These are phyloP conservation scores for Puntigrus tetrazona DNA, from an alignment of 2,113 vertebrate species.

Conservation along the genomic window DNA sequence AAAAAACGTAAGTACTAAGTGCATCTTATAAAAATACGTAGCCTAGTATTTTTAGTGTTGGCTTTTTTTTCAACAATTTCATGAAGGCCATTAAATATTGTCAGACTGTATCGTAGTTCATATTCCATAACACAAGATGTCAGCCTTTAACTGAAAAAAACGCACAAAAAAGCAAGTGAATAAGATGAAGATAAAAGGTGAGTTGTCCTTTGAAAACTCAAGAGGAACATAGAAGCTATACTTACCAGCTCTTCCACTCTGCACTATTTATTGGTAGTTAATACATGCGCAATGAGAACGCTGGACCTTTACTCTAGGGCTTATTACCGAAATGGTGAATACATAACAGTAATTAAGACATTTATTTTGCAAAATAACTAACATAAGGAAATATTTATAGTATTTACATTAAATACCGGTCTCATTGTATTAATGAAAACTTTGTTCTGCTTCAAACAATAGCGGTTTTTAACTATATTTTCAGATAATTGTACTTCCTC, in stretches of 20 bases:
- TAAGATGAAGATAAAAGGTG: constrained; percentile 13
- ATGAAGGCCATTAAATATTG: neutral
- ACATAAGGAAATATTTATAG: neutral
- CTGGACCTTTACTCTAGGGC: neutral
- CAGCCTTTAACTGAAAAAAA: neutral
- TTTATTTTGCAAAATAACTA: neutral
- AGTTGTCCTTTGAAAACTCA: constrained; percentile 29
- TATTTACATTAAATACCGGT: neutral
- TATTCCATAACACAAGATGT: constrained; percentile 46
- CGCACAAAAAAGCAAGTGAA: neutral
- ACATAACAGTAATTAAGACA: neutral
- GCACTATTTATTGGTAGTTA: neutral
- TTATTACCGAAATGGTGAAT: neutral
- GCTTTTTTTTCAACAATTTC: too few species aligned
- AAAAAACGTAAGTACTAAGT: too few species aligned
- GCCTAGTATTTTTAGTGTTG: too few species aligned
- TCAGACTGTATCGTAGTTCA: neutral
- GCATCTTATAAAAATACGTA: too few species aligned
- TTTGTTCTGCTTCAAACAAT: neutral
- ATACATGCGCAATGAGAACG: neutral
- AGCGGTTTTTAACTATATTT: neutral
- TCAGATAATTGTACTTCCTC: neutral
- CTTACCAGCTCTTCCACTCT: neutral
- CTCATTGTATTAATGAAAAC: neutral
- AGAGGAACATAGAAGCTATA: neutral